These are phyloP conservation scores for Drosophila nigromelanica DNA, from an alignment of 1,140 invertebrate species.

Conservation along the genomic window DNA sequence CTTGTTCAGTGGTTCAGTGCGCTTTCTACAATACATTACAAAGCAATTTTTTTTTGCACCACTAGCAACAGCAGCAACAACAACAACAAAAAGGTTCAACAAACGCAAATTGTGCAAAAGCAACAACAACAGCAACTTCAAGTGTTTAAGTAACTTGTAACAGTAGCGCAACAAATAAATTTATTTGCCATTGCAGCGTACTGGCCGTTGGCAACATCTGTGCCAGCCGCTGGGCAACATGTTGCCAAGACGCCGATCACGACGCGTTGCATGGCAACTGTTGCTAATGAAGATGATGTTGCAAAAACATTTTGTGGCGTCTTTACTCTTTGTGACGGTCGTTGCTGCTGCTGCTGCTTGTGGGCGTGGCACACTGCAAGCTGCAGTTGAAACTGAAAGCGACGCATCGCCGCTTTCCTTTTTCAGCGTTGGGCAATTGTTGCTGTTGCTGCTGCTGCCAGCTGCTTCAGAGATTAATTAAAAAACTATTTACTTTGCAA, in stretches of 20 bases:
- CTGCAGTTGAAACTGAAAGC: constrained; percentile 62
- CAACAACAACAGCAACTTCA: constrained; percentile 40
- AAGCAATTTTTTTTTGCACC: constrained; percentile 45
- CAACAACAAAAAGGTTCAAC: constrained; percentile 66
- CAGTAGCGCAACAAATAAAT: constrained; percentile 70
- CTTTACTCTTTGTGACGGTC: constrained; percentile 46
- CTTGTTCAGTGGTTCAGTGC: constrained; percentile 46
- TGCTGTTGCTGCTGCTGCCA: constrained; percentile 12
- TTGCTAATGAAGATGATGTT: constrained; percentile 76
- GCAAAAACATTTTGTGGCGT: constrained; percentile 43
- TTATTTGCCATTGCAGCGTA: constrained; percentile 67
- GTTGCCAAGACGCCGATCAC: constrained; percentile 30
- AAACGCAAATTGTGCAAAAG: constrained; percentile 78
- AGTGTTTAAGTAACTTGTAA: constrained; percentile 76
- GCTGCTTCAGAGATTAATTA: constrained; percentile 39
- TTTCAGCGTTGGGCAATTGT: constrained; percentile 35
- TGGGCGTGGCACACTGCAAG: constrained; percentile 51
- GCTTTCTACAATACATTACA: constrained; percentile 70
- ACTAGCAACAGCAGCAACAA: constrained; percentile 29
- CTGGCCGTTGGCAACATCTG: constrained; percentile 37
- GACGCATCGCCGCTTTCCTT: constrained; percentile 61
- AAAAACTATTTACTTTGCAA: constrained; percentile 29
- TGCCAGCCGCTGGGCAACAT: constrained; percentile 22
- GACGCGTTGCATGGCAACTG: constrained; percentile 15
- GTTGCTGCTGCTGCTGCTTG: constrained; percentile 43